Evolutionary conservation across 2,113 vertebrate genomes (phyloP).

Genomic region (Leptosomus discolor): DNA sequence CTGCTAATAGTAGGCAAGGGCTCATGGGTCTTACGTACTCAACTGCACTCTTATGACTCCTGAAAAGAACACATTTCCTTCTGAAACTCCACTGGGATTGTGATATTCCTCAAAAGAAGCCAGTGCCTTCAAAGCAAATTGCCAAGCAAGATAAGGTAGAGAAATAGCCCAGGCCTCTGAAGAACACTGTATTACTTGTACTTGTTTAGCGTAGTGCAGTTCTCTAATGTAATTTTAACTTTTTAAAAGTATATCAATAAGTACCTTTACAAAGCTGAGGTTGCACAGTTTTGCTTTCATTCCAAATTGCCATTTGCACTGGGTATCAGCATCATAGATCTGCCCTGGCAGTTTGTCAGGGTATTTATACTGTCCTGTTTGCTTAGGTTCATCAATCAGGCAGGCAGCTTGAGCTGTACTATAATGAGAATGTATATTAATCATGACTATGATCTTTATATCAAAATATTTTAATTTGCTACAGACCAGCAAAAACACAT

Average conservation of each 20-base stretch:
- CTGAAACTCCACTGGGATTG: neutral
- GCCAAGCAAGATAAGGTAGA: constrained; percentile 54
- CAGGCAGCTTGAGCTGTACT: constrained; percentile 97
- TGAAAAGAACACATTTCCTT: neutral
- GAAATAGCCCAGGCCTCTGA: constrained; percentile 48
- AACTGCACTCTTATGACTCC: neutral
- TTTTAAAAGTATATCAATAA: constrained; percentile 33
- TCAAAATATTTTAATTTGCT: constrained; percentile 15
- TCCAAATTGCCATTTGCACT: constrained; percentile 99
- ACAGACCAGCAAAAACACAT: constrained; percentile 19
- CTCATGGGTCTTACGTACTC: neutral
- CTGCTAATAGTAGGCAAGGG: neutral
- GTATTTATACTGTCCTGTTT: constrained; percentile 92
- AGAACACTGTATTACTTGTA: neutral
- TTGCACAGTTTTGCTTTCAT: constrained; percentile 92
- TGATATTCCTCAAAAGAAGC: neutral
- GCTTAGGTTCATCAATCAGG: constrained; percentile 93
- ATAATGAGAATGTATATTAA: constrained; percentile 65
- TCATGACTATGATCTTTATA: neutral
- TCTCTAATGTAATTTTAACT: constrained; percentile 5
- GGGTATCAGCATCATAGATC: constrained; percentile 94
- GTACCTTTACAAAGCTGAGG: constrained; percentile 94
- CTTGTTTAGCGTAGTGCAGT: neutral
- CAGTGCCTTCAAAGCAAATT: constrained; percentile 14
- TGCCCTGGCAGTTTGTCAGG: constrained; percentile 96